Evolutionary conservation across 1,140 invertebrate genomes (phyloP).

Genomic region (Aphis craccivora): DNA sequence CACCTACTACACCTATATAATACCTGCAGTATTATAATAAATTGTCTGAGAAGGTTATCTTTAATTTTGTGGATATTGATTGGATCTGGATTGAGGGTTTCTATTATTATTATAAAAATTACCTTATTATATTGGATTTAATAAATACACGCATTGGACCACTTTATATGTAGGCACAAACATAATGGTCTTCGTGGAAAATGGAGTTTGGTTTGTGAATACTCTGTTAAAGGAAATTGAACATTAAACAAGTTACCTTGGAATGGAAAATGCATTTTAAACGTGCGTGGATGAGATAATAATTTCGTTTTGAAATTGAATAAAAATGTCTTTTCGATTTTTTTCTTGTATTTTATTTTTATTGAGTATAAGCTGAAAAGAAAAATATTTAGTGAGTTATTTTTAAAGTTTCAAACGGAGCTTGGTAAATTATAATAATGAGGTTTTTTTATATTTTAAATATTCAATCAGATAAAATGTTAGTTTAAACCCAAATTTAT

Average conservation of each 20-base stretch:
- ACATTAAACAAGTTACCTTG: slow-evolving; percentile 2
- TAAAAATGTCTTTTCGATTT: slow-evolving; percentile 25
- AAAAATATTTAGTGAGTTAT: neutral
- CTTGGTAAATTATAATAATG: neutral
- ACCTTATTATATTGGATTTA: neutral
- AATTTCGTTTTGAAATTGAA: slow-evolving; percentile 21
- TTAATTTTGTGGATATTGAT: neutral
- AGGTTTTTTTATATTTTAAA: neutral
- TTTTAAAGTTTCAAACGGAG: neutral
- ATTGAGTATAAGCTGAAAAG: neutral
- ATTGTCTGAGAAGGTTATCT: neutral
- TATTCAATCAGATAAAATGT: neutral
- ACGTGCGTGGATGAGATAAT: slow-evolving; percentile 28
- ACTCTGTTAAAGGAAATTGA: slow-evolving; percentile 41
- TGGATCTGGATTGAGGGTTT: neutral
- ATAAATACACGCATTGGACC: neutral
- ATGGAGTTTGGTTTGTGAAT: neutral
- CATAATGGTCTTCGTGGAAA: neutral
- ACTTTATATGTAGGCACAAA: neutral
- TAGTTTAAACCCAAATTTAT: neutral
- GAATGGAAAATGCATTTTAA: neutral
- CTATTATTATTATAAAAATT: neutral
- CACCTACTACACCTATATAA: too few relatives aligned
- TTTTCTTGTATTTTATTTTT: neutral
- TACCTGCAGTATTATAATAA: too few relatives aligned